Conservation (phyloP, 2,113 vertebrate genomes). For the Aix galericulata region DNA sequence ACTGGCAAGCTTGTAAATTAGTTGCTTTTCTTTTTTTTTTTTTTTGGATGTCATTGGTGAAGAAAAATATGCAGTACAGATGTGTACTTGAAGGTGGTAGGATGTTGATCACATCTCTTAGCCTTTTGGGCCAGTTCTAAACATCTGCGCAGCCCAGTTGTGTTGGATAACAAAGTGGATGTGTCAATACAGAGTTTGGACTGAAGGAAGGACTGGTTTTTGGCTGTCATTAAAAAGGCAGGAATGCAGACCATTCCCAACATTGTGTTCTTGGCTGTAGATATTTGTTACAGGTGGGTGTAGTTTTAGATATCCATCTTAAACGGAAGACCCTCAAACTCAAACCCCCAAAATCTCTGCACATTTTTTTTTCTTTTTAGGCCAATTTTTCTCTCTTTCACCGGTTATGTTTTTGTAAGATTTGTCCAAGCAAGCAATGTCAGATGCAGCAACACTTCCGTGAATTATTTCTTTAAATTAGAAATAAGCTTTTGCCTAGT, state of each 20-base stretch:
- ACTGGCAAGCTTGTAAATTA: not conserved
- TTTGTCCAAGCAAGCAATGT: not conserved
- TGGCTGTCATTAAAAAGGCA: not conserved
- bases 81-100: not conserved
- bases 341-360: not conserved
- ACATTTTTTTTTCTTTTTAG: not conserved
- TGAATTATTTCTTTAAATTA: not conserved
- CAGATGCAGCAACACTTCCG: not conserved
- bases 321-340: not conserved
- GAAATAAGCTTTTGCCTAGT: not conserved
- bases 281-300: not conserved
- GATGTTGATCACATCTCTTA: not conserved
- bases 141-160: not conserved
- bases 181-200: not conserved
- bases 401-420: not conserved
- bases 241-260: not conserved
- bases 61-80: slow-evolving; percentile 4
- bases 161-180: not conserved
- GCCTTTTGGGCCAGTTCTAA: slow-evolving; percentile 11
- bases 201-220: not conserved
- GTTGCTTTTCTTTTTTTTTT: not conserved
- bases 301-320: not conserved
- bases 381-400: not conserved
- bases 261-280: not conserved
- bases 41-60: not conserved